A percentile compares a stretch with the other conserved stretches of the same genome.
These are phyloP conservation scores for Ovibos moschatus DNA, from an alignment of 2,113 vertebrate species.

Conservation along the genomic window DNA sequence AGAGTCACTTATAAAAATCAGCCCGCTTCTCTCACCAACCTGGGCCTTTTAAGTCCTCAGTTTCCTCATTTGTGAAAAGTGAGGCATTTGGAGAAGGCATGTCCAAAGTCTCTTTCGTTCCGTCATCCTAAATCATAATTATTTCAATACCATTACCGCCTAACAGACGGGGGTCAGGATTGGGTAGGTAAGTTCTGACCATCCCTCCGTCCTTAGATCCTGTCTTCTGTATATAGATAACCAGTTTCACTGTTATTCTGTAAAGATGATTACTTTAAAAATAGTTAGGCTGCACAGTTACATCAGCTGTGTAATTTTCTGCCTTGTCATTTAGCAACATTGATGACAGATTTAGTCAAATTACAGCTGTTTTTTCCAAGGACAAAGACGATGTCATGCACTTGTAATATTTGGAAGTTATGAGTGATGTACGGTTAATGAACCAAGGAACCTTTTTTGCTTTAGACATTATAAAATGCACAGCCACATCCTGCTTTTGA, in stretches of 20 bases:
- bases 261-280: background rate
- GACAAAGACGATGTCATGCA: background rate
- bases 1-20: background rate
- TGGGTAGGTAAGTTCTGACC: background rate
- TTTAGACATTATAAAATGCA: slow-evolving; percentile 51
- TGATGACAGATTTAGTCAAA: slow-evolving; percentile 53
- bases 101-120: background rate
- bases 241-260: background rate
- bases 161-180: background rate
- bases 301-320: slow-evolving; percentile 46
- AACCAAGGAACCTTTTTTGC: slow-evolving; percentile 51
- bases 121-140: background rate
- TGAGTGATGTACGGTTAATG: slow-evolving; percentile 53
- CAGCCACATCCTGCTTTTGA: slow-evolving; percentile 59
- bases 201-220: background rate
- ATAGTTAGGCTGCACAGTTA: background rate
- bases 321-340: slow-evolving; percentile 50
- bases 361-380: slow-evolving; percentile 48
- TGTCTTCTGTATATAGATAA: background rate
- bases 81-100: background rate
- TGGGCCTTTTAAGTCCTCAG: background rate
- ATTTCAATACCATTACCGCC: background rate
- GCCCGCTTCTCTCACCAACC: background rate
- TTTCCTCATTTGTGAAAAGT: background rate
- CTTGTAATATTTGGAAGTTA: slow-evolving; percentile 60